Base-by-base conservation (phyloP, 2,113 vertebrate genomes). In the Prochilodus magdalenae region DNA sequence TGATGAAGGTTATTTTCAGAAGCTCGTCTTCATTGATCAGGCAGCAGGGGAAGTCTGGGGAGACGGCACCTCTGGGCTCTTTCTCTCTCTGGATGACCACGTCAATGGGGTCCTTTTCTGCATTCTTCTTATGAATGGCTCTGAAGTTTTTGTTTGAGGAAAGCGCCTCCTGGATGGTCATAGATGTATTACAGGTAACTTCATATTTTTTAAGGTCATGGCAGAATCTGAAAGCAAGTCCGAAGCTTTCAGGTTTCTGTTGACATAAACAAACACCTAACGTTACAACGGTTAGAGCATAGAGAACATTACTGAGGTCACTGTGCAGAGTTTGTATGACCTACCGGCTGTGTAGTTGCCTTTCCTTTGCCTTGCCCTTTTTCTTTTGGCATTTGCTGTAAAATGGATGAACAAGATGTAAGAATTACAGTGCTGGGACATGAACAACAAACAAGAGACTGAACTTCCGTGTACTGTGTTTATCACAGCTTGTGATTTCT, bases 11-110 rank as follows among this genome's bases (percentile, higher is more conserved):
- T 55, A 86, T 49, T 10, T 81, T 27, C 27, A 86, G 30, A 11
- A 75, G 6, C 75, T 86, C 85, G 33, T 82, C 11, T 11, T 47
- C 13, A 11, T 65, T 5, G 24, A 86, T 26, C 24, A 86, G 79
- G 75, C 74, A 72, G 71, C 79, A 81, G 63, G 85, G 85, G 26
- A 86, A 86, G 12, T 84, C 15, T 0, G 55, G n/a, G 0, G 26
- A 33, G 18, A 86, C 36, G 4, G 85, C 79, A 3, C 30, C 74
- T 71, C 16, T 5, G 11, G 13, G n/a, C 8, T 7, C 13, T 3
- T 49, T 1, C 8, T n/a, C 16, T 49, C 85, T 86, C 36, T 2
- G 1, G 49, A 86, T 78, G 0, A 86, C 16, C 2, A 72, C 0
- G 12, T 86, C 75, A n/a, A n/a, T n/a, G n/a, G n/a, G n/a, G 12